Conservation (phyloP, 2,113 vertebrate species). For the Rynchops niger region DNA sequence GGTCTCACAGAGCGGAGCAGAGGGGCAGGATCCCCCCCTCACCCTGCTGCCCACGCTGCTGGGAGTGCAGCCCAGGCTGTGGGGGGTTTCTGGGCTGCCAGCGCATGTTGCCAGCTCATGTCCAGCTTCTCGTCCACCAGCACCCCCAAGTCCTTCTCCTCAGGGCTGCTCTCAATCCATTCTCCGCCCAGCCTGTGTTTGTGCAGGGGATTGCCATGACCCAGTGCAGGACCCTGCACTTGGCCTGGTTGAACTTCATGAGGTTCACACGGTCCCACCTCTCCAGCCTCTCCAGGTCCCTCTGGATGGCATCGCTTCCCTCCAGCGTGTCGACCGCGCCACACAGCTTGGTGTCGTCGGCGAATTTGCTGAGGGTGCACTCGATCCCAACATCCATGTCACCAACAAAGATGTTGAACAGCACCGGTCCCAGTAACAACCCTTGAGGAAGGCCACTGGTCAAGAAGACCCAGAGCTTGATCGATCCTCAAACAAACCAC, state of each 20-base stretch:
- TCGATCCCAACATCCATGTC: neutral
- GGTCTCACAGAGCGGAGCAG: too few relatives aligned
- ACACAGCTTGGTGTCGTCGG: neutral
- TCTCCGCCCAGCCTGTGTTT: neutral
- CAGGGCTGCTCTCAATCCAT: neutral
- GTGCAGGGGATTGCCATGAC: neutral
- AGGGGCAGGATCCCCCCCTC: too few relatives aligned
- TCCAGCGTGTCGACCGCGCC: neutral
- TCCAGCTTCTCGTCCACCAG: neutral
- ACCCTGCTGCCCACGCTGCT: too few relatives aligned
- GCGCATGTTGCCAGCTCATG: too few relatives aligned
- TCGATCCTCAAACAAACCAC: too few relatives aligned
- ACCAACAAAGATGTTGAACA: neutral
- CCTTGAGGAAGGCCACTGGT: neutral
- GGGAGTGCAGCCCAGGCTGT: too few relatives aligned
- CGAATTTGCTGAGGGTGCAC: neutral
- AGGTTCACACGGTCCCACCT: neutral
- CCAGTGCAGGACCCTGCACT: neutral
- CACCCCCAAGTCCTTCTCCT: neutral
- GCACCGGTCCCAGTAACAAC: neutral
- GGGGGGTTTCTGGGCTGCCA: too few relatives aligned
- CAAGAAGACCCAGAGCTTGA: neutral
- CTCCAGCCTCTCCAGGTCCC: neutral
- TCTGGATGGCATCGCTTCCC: neutral
- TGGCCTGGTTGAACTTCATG: neutral